Percentiles rank a stretch among this genome's conserved stretches.
Evolutionary conservation across 30 jellyfish, hydroid and myxozoan genomes (phyloP).

Genomic region (Chironex yamaguchii): DNA sequence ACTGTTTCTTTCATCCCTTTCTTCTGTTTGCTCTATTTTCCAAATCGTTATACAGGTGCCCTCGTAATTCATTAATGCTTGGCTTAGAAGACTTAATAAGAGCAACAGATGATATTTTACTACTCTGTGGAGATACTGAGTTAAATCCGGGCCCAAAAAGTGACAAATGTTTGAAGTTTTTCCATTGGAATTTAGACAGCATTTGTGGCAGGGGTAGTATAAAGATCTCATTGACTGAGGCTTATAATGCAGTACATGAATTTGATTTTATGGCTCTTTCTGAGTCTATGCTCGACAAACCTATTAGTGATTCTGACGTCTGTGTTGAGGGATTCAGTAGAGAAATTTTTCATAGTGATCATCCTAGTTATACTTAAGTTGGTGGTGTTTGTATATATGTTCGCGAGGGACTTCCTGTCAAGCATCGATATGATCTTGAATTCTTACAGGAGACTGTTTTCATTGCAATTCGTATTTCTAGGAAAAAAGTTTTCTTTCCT

Average conservation of each 20-base stretch:
- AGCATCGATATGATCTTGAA: conserved; percentile 6
- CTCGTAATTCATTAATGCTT: too few relatives aligned
- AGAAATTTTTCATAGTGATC: background rate
- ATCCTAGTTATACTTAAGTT: background rate
- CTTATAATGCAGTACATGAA: conserved; percentile 17
- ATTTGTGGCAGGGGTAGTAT: conserved; percentile 24
- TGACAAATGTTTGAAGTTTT: background rate
- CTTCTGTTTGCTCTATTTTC: too few relatives aligned
- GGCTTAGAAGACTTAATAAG: too few relatives aligned
- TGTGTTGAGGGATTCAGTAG: conserved; percentile 15
- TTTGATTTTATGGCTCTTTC: conserved; percentile 23
- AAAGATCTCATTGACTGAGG: conserved; percentile 19
- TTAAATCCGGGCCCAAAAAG: too few relatives aligned
- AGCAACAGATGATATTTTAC: too few relatives aligned
- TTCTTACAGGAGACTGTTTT: background rate
- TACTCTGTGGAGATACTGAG: too few relatives aligned
- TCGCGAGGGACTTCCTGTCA: conserved; percentile 26
- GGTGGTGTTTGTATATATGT: background rate
- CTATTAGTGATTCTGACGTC: conserved; percentile 4
- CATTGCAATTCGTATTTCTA: background rate
- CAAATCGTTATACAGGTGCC: too few relatives aligned
- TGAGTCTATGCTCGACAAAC: conserved; percentile 14
- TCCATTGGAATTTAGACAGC: conserved; percentile 18
- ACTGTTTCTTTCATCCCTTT: too few relatives aligned
- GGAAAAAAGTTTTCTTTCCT: background rate